Percentiles rank a stretch among this genome's conserved stretches.
Evolutionary conservation across 2,888 invertebrate genomes (phyloP).

Genomic region (Peribatodes rhomboidaria): DNA sequence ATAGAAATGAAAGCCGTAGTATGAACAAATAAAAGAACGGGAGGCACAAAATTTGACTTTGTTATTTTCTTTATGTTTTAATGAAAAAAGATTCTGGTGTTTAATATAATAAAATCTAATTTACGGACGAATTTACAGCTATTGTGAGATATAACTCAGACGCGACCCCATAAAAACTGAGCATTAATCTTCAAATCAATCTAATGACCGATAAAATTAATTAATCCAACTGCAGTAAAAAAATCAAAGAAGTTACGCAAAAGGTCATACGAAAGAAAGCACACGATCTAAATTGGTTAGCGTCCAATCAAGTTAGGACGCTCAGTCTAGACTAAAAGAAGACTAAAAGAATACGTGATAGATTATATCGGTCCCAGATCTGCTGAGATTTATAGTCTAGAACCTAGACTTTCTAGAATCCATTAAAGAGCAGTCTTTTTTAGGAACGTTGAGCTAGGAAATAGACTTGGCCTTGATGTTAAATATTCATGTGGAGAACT

Average conservation of each 20-base stretch:
- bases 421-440: constrained; percentile 10
- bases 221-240: constrained; percentile 17
- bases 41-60: too few species aligned
- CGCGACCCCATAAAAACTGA: background rate
- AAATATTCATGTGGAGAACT: constrained; percentile 5
- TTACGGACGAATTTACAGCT: too few species aligned
- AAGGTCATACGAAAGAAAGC: constrained; percentile 21
- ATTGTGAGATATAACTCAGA: too few species aligned
- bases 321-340: constrained; percentile 27
- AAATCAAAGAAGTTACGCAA: constrained; percentile 26
- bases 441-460: background rate
- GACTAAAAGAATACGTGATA: constrained; percentile 31
- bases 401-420: constrained; percentile 12
- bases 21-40: too few species aligned
- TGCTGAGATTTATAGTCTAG: constrained; percentile 30
- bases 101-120: too few species aligned
- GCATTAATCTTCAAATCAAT: background rate
- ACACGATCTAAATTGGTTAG: constrained; percentile 33
- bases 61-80: too few species aligned
- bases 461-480: background rate
- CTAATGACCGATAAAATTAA: constrained; percentile 9
- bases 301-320: constrained; percentile 25
- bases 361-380: constrained; percentile 30
- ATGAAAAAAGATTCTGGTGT: too few species aligned
- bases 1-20: too few species aligned